Percentiles rank a stretch among this genome's conserved stretches.
Conservation (phyloP, 2,797 vertebrate genomes). For the Girardinus metallicus region DNA sequence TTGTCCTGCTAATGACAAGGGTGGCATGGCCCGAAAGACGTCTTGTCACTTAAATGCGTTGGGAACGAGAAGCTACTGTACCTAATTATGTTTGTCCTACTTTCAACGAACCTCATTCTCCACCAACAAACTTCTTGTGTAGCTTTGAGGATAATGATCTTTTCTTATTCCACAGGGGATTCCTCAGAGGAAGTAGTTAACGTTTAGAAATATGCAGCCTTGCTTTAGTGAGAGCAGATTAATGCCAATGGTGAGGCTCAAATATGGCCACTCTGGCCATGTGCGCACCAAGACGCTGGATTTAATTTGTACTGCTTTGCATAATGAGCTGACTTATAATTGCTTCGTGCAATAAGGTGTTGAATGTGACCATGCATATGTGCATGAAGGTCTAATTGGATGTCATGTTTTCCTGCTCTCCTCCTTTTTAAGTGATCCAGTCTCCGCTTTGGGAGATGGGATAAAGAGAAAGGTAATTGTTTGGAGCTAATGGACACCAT, state of each 20-base stretch:
- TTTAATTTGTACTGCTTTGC: constrained; percentile 36
- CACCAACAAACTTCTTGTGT: constrained; percentile 47
- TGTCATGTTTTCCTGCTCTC: constrained; percentile 15
- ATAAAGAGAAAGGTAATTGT: constrained; percentile 59
- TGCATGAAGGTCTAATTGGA: constrained; percentile 10
- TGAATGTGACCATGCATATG: background rate
- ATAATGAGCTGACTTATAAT: constrained; percentile 30
- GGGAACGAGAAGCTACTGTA: constrained; percentile 35
- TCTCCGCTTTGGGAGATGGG: constrained; percentile 17
- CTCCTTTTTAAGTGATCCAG: constrained; percentile 3
- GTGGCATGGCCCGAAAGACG: constrained; percentile 19
- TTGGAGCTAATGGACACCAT: constrained; percentile 54
- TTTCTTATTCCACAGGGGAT: constrained; percentile 55
- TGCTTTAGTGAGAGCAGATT: constrained; percentile 47
- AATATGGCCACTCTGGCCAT: constrained; percentile 31
- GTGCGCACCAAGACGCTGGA: constrained; percentile 26
- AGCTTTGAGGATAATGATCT: constrained; percentile 60
- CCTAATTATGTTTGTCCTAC: constrained; percentile 71
- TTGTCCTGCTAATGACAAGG: constrained; percentile 10
- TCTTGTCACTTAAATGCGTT: constrained; percentile 15
- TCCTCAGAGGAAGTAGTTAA: constrained; percentile 39
- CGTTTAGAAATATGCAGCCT: constrained; percentile 47
- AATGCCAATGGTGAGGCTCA: constrained; percentile 26
- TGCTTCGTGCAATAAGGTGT: constrained; percentile 5
- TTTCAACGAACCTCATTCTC: constrained; percentile 58